A percentile compares a stretch with the other conserved stretches of the same genome.
Evolutionary conservation across 1,140 invertebrate genomes (phyloP).

Genomic region (Neodiprion fabricii): DNA sequence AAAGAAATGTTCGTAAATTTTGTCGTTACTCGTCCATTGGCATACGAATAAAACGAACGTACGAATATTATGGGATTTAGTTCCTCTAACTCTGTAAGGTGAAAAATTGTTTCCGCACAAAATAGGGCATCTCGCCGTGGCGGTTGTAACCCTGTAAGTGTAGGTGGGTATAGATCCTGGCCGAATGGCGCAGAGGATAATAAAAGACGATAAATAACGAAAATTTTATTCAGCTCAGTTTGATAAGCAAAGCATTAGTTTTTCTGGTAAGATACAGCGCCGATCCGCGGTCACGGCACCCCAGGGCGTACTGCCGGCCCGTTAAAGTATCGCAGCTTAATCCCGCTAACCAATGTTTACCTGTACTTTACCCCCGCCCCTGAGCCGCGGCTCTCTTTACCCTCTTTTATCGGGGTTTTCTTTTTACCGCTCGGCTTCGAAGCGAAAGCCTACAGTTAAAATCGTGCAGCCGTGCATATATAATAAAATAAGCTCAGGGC

Average conservation of each 20-base stretch:
- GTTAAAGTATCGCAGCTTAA: conserved; percentile 59
- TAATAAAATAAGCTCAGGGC: conserved; percentile 13
- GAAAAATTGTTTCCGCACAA: too few species aligned
- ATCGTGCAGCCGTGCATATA: conserved; percentile 10
- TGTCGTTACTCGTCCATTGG: too few species aligned
- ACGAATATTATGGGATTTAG: too few species aligned
- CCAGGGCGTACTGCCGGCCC: conserved; percentile 47
- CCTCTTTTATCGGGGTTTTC: conserved; percentile 16
- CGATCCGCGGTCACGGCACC: conserved; percentile 51
- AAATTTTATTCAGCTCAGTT: conserved; percentile 23
- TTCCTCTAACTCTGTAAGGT: too few species aligned
- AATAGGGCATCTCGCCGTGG: too few species aligned
- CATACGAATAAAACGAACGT: too few species aligned
- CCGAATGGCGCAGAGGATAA: too few species aligned
- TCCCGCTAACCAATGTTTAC: conserved; percentile 50
- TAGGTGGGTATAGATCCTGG: too few species aligned
- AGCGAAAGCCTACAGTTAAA: conserved; percentile 25
- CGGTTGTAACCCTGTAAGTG: too few species aligned
- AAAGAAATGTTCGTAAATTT: too few species aligned
- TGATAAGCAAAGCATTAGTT: conserved; percentile 39
- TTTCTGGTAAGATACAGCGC: conserved; percentile 33
- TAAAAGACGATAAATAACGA: too few species aligned
- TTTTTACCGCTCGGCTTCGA: conserved; percentile 22
- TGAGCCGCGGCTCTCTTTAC: conserved; percentile 15
- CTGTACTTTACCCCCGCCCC: conserved; percentile 30